Conservation (phyloP, 2,797 vertebrate genomes). For the Lutjanus argentimaculatus region DNA sequence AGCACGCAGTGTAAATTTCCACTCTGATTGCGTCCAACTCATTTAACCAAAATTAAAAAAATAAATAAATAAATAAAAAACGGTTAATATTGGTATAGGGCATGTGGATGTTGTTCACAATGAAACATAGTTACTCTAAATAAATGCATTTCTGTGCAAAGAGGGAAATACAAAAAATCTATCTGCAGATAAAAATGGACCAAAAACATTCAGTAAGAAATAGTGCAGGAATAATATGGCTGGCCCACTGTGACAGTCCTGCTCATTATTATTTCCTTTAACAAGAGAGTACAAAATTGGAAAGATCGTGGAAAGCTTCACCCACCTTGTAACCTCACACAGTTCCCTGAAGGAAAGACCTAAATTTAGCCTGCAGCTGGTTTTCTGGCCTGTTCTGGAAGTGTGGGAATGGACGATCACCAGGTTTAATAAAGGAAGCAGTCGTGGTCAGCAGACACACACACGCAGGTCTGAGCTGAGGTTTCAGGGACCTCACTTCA, state of each 20-base stretch:
- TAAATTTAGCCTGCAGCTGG: conserved; percentile 74
- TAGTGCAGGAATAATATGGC: background rate
- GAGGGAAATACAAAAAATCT: background rate
- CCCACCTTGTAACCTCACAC: conserved; percentile 55
- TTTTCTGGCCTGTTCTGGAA: conserved; percentile 40
- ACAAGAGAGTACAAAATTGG: conserved; percentile 20
- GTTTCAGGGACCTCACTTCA: conserved; percentile 14
- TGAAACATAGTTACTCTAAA: no score
- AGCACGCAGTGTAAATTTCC: no score
- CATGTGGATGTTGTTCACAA: no score
- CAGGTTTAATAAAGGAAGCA: conserved; percentile 53
- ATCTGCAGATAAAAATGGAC: background rate
- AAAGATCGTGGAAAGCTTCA: conserved; percentile 51
- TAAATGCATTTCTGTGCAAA: no score
- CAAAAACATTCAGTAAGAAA: background rate
- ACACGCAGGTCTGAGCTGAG: conserved; percentile 6
- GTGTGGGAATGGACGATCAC: conserved; percentile 45
- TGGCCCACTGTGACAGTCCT: background rate
- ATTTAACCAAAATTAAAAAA: no score
- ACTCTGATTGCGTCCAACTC: no score
- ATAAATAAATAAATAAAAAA: no score
- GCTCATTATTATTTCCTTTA: conserved; percentile 31
- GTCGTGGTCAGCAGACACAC: conserved; percentile 31
- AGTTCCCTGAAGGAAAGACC: conserved; percentile 55
- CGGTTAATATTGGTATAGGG: no score